Base-by-base conservation (phyloP, 2,888 invertebrate genomes). In the Prosapia bicincta region DNA sequence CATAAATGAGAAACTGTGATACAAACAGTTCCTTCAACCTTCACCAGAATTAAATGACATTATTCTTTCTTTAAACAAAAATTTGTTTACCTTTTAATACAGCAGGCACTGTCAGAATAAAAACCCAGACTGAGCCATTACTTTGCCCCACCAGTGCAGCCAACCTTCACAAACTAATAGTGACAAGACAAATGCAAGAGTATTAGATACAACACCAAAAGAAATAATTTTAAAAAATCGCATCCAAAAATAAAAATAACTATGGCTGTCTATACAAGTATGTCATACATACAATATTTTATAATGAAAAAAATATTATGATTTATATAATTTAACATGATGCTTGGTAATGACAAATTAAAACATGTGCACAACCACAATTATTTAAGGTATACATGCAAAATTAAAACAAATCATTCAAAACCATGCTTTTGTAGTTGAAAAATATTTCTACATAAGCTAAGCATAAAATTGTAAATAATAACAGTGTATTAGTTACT, bases 271-370 rank as follows among this genome's bases (percentile, higher is more conserved):
- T 28, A 23, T 73, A 69, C 23, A 30, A 7, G 15, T 69, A 67
- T 75, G 71, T 73, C 25, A 26, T 32, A 70, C 65, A 74, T 72
- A 71, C 71, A 32, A 72, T 78, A 79, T 78, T 77, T 77, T 78
- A 79, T 79, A 76, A 75, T 76, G 75, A 79, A 78, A 69, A 79
- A 80, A 80, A 79, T 30, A 30, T 30, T 30, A 5, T 30, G 9
- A 30, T 30, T 30, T 9, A 30, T 38, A 25, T 38, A 73, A 67
- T 32, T 68, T 68, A 38, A 72, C 23, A 25, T 66, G 13, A 66
- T 25, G 24, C 66, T 66, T 66, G 30, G 13, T 83, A 83, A 81
- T 81, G 83, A 83, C 82, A 83, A 84, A 83, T 84, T 84, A 82
- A 83, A 84, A 84, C 83, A 84, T 84, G 84, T 84, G 38, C 3